Evolutionary conservation across 2,113 vertebrate genomes (phyloP).

Genomic region (Coracopsis vasa): DNA sequence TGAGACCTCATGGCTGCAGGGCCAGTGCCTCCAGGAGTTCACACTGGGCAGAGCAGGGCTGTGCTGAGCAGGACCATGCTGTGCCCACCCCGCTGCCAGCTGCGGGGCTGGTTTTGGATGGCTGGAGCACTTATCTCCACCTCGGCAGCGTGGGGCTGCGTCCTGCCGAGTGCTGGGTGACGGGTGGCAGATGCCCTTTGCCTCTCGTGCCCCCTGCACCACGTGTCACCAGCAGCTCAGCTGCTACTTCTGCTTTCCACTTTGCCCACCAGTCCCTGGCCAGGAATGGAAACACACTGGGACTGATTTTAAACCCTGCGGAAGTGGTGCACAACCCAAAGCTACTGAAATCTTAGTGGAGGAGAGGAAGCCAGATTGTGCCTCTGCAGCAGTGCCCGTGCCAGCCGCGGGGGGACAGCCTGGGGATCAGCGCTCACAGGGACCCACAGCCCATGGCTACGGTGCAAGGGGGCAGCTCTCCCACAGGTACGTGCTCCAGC

Average conservation of each 20-base stretch:
- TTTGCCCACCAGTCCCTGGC: neutral
- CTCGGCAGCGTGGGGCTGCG: rapidly evolving
- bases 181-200: neutral
- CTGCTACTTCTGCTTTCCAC: neutral
- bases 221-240: rapidly evolving
- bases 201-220: no score
- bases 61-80: rapidly evolving
- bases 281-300: neutral
- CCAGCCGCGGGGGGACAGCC: neutral
- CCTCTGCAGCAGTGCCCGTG: neutral
- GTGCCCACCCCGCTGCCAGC: neutral
- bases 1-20: neutral
- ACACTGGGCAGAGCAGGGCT: neutral
- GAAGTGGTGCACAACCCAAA: neutral
- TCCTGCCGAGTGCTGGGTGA: neutral
- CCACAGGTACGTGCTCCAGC: neutral
- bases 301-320: no score
- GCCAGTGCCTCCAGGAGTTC: neutral
- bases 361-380: neutral
- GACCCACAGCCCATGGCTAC: rapidly evolving
- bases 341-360: neutral
- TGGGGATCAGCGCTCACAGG: neutral
- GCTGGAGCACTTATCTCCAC: neutral
- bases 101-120: neutral
- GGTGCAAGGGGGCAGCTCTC: neutral